Conservation (phyloP, 1,140 invertebrate species). For the Archivesica marissinica region DNA sequence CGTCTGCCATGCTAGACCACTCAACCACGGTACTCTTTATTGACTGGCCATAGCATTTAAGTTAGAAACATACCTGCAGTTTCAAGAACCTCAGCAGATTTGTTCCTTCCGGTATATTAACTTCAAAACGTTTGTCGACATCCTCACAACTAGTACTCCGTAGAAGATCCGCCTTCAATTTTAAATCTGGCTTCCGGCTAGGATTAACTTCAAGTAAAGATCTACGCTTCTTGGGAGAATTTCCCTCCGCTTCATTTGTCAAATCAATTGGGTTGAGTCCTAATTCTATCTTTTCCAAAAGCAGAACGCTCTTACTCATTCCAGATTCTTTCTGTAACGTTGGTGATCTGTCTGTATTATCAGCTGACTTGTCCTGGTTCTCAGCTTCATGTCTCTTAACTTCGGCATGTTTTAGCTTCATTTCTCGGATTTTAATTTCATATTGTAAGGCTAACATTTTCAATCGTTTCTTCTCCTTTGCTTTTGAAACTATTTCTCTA, state of each 20-base stretch:
- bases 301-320: constrained; percentile 54
- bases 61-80: constrained; percentile 73
- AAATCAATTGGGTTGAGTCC: constrained; percentile 52
- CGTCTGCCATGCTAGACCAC: too few species aligned
- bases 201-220: constrained; percentile 74
- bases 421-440: constrained; percentile 67
- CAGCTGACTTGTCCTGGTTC: neutral
- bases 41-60: neutral
- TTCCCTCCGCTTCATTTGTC: constrained; percentile 41
- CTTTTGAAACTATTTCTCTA: constrained; percentile 29
- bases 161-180: constrained; percentile 46
- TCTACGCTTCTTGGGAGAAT: constrained; percentile 57
- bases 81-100: constrained; percentile 66
- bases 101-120: constrained; percentile 67
- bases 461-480: constrained; percentile 68
- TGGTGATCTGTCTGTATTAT: neutral
- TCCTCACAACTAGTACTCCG: constrained; percentile 11
- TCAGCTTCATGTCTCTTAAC: constrained; percentile 19
- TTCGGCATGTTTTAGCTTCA: constrained; percentile 67
- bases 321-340: neutral
- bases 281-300: constrained; percentile 69
- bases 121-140: constrained; percentile 1
- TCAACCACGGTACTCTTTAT: too few species aligned
- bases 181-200: constrained; percentile 73
- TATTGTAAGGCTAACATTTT: constrained; percentile 68